These are phyloP conservation scores for Muscicapa adusta DNA, from an alignment of 2,113 vertebrate genomes.

Conservation along the genomic window DNA sequence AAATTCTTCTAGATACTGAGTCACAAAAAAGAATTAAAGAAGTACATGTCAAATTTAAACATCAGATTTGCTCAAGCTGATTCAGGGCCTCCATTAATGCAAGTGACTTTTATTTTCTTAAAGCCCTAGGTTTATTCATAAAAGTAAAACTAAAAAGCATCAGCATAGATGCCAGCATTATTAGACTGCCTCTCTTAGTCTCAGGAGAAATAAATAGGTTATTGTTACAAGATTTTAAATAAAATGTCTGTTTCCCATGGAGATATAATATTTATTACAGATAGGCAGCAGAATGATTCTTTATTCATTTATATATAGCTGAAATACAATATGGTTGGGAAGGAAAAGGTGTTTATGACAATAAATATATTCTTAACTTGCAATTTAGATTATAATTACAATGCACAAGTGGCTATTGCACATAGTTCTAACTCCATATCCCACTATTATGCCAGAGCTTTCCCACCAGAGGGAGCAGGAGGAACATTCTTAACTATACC, in stretches of 20 bases:
- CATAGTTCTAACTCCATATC: accelerated
- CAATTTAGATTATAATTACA: background rate
- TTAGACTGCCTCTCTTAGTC: background rate
- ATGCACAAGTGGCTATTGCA: background rate
- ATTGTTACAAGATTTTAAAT: background rate
- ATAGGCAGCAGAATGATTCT: background rate
- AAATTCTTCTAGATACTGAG: background rate
- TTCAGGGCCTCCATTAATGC: background rate
- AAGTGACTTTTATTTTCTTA: background rate
- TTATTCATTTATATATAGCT: background rate
- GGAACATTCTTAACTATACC: background rate
- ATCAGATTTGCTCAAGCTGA: background rate
- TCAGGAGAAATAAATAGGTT: background rate
- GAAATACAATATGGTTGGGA: background rate
- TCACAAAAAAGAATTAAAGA: background rate
- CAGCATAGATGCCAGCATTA: background rate
- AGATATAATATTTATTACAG: background rate
- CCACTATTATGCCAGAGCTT: background rate
- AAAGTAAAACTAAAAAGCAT: background rate
- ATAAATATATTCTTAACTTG: background rate
- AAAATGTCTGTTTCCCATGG: background rate
- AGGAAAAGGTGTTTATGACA: background rate
- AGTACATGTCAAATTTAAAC: background rate
- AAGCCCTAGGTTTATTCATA: background rate
- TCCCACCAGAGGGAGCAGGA: slow-evolving; percentile 31